Evolutionary conservation across 2,888 invertebrate species (phyloP).

Genomic region (Bursaphelenchus okinawaensis): DNA sequence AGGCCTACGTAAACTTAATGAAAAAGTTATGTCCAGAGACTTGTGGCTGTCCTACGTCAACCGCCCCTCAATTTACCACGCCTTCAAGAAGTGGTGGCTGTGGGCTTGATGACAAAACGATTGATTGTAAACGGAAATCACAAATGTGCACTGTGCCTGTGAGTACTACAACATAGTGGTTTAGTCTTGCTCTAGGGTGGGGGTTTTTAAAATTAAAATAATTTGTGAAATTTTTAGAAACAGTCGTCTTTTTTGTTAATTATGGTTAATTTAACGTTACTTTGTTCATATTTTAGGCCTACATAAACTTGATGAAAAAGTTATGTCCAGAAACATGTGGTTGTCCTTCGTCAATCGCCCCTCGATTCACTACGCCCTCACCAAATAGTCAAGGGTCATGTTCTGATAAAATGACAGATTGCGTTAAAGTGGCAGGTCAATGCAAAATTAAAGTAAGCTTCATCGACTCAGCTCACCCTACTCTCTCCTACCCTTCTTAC

Average conservation of each 20-base stretch:
- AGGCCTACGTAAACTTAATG: background rate
- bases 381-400: background rate
- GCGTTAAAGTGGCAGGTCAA: background rate
- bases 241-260: too few relatives aligned
- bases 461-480: too few relatives aligned
- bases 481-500: too few relatives aligned
- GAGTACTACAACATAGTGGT: background rate
- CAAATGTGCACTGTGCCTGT: background rate
- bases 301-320: background rate
- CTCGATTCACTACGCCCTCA: background rate
- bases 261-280: too few relatives aligned
- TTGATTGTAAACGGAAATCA: background rate
- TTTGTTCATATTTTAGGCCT: too few relatives aligned
- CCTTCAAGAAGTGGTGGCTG: background rate
- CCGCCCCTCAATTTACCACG: background rate
- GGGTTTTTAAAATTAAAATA: too few relatives aligned
- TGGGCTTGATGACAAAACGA: background rate
- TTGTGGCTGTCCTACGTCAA: background rate
- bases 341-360: background rate
- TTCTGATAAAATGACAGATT: background rate
- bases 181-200: too few relatives aligned
- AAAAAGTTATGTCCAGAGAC: background rate
- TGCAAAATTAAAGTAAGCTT: background rate
- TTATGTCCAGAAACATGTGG: background rate
- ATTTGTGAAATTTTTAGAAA: too few relatives aligned